Evolutionary conservation across 2,113 vertebrate genomes (phyloP).

Genomic region (Pelodiscus sinensis): DNA sequence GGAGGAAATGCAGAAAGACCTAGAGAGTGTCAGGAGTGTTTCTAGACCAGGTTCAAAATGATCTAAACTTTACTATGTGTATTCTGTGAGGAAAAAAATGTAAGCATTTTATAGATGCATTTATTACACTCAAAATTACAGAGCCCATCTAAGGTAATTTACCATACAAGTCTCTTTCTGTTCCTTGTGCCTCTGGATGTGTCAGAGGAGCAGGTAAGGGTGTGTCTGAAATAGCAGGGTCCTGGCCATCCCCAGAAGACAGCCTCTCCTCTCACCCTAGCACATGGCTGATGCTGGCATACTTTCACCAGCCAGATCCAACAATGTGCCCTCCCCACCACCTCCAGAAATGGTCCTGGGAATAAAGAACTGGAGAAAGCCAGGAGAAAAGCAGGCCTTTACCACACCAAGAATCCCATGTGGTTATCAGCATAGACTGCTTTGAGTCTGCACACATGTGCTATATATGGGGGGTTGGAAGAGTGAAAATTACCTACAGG

Average conservation of each 20-base stretch:
- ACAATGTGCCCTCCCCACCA: too few relatives aligned
- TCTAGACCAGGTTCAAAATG: not conserved
- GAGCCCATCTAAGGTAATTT: not conserved
- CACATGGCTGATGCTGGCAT: too few relatives aligned
- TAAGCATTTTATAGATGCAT: not conserved
- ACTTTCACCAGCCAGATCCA: too few relatives aligned
- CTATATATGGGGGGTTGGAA: not conserved
- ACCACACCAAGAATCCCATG: not conserved
- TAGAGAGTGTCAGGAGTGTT: not conserved
- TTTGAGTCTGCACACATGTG: too few relatives aligned
- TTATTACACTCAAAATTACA: not conserved
- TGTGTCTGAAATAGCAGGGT: not conserved
- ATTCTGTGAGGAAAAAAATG: not conserved
- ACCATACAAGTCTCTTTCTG: not conserved
- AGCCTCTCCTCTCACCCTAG: not conserved
- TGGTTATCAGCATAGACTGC: not conserved
- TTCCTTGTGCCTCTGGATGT: not conserved
- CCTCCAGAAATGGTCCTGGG: not conserved
- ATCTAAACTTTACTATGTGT: not conserved
- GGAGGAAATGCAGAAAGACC: not conserved
- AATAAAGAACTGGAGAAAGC: not conserved
- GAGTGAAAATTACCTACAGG: not conserved
- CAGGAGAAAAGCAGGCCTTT: not conserved
- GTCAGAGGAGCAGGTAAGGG: not conserved
- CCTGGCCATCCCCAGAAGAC: not conserved